Percentiles rank a stretch among this genome's conserved stretches.
phyloP scores from a whole-genome alignment of 2,797 vertebrate species.

The Molossus alvarezi region DNA sequence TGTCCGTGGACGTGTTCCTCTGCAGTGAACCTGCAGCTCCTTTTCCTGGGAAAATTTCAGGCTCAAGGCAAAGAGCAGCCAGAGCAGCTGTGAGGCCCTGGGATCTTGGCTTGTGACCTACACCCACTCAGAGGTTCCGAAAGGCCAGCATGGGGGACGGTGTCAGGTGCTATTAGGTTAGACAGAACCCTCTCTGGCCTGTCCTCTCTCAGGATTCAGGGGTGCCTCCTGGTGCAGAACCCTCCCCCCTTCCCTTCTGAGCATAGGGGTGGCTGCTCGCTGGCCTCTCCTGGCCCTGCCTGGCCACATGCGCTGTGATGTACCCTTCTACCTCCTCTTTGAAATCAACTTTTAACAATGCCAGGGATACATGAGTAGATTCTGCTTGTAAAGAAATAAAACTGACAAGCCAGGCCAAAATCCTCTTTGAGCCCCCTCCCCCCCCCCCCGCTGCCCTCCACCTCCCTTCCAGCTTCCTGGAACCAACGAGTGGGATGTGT shows the following conservation, averaged over 20 bases:
- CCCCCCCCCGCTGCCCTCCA: neutral
- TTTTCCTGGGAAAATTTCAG: neutral
- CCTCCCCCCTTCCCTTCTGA: neutral
- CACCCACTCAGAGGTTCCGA: neutral
- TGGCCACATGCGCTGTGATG: neutral
- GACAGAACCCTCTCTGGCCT: neutral
- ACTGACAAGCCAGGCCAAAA: neutral
- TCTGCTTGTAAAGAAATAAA: conserved; percentile 14
- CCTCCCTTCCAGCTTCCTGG: neutral
- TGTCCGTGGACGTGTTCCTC: neutral
- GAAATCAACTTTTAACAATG: conserved; percentile 9
- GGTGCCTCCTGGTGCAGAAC: neutral
- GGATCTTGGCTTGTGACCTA: neutral
- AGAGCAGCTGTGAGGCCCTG: neutral
- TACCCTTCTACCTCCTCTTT: neutral
- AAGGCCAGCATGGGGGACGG: neutral
- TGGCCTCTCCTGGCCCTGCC: neutral
- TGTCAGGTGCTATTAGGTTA: neutral
- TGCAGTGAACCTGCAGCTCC: neutral
- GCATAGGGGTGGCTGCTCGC: neutral
- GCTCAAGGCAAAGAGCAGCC: neutral
- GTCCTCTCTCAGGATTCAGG: neutral
- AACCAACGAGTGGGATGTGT: neutral
- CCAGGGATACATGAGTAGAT: neutral
- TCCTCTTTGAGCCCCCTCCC: neutral